Percentiles rank a stretch among this genome's conserved stretches.
Conservation (phyloP, 37 sponge, comb jelly and placozoan genomes). For the Petrosia ficiformis region DNA sequence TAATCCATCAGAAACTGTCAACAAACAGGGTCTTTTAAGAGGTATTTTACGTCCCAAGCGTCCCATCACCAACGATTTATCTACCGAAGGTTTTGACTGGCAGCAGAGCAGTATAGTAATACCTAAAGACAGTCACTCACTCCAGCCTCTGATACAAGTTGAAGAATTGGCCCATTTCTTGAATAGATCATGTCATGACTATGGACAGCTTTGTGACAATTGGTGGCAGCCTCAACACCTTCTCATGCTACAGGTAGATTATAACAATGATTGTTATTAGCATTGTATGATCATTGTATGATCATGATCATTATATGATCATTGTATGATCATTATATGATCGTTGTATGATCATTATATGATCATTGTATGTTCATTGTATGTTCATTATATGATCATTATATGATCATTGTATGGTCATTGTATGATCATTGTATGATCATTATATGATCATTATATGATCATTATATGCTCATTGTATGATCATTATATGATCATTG, state of each 20-base stretch:
- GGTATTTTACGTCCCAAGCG: neutral
- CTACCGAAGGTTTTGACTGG: conserved; percentile 14
- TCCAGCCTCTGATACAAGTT: conserved; percentile 14
- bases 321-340: too few species aligned
- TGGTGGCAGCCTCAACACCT: conserved; percentile 29
- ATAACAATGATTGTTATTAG: neutral
- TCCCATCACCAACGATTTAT: neutral
- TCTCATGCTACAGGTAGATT: neutral
- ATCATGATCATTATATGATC: too few species aligned
- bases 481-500: too few species aligned
- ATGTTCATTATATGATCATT: too few species aligned
- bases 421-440: too few species aligned
- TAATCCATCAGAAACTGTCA: neutral
- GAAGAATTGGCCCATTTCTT: conserved; percentile 59
- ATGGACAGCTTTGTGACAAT: conserved; percentile 16
- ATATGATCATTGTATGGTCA: too few species aligned
- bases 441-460: too few species aligned
- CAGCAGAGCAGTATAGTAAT: conserved; percentile 22
- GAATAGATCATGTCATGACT: conserved; percentile 37
- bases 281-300: neutral
- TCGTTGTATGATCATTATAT: too few species aligned
- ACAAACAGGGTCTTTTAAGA: conserved; percentile 2
- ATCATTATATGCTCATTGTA: too few species aligned
- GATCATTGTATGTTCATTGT: too few species aligned
- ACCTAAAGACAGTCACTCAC: conserved; percentile 45